These are phyloP conservation scores for Corythoichthys haematopterus DNA, from an alignment of 2,113 vertebrate species.

Conservation along the genomic window DNA sequence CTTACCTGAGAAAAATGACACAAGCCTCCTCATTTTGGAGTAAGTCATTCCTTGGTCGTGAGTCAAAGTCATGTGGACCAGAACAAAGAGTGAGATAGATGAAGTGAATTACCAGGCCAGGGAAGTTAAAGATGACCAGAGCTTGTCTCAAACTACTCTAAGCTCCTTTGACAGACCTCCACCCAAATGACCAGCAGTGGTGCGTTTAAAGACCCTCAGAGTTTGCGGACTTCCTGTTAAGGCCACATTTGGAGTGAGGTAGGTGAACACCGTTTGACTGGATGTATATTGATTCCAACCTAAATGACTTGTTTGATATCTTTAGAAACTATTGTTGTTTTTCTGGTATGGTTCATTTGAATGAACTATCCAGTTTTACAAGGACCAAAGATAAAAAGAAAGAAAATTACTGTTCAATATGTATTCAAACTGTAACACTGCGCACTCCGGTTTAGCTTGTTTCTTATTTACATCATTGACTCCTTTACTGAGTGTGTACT, in stretches of 20 bases:
- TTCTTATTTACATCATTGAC: not conserved
- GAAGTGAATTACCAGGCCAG: fast-evolving
- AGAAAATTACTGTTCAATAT: not conserved
- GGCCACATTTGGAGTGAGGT: not conserved
- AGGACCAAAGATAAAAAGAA: not conserved
- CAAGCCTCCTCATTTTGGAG: constrained; percentile 66
- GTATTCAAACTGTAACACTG: not conserved
- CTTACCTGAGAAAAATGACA: constrained; percentile 70
- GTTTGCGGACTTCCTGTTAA: not conserved
- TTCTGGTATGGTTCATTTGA: not conserved
- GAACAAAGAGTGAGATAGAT: not conserved
- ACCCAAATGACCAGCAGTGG: not conserved
- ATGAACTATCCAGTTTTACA: not conserved
- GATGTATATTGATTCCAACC: not conserved
- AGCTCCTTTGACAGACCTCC: constrained; percentile 10
- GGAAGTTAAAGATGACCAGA: not conserved
- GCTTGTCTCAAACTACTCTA: not conserved
- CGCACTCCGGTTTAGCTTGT: not conserved
- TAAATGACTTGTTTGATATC: not conserved
- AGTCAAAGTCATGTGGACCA: constrained; percentile 54
- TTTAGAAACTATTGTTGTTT: not conserved
- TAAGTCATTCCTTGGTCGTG: constrained; percentile 56
- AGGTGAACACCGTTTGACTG: not conserved
- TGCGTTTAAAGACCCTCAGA: constrained; percentile 35
- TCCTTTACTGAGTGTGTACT: not conserved